These are phyloP conservation scores for Epinotia nisella DNA, from an alignment of 2,888 invertebrate genomes.

Conservation along the genomic window DNA sequence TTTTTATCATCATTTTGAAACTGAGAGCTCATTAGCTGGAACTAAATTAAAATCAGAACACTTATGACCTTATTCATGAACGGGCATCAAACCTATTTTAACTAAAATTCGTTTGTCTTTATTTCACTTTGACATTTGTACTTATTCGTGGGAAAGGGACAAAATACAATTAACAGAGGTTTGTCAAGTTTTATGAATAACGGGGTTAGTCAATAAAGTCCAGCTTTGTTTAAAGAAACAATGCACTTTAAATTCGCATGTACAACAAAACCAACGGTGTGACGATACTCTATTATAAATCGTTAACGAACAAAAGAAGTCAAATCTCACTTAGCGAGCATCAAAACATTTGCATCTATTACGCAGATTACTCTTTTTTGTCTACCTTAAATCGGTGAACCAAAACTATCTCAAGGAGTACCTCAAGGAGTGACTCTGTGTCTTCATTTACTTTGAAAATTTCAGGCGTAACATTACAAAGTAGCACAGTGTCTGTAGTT, in stretches of 20 bases:
- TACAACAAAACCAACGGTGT: slow-evolving; percentile 38
- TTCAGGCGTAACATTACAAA: slow-evolving; percentile 26
- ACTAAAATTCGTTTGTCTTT: too few species aligned
- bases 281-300: slow-evolving; percentile 43
- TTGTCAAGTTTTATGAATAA: too few species aligned
- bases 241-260: slow-evolving; percentile 25
- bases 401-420: slow-evolving; percentile 36
- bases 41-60: too few species aligned
- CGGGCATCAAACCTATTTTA: too few species aligned
- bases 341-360: slow-evolving; percentile 53
- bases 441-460: slow-evolving; percentile 13
- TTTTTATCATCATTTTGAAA: too few species aligned
- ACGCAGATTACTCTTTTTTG: slow-evolving; percentile 42
- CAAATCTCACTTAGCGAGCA: slow-evolving; percentile 40
- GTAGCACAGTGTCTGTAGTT: slow-evolving; percentile 40
- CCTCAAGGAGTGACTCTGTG: slow-evolving; percentile 24
- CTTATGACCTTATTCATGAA: too few species aligned
- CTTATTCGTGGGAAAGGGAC: too few species aligned
- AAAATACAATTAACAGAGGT: too few species aligned
- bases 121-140: too few species aligned
- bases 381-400: slow-evolving; percentile 44
- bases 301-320: slow-evolving; percentile 44
- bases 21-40: too few species aligned
- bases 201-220: neutral
- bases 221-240: neutral